Base-by-base conservation (phyloP, 2,113 vertebrate species). In the Petrocephalus zakoni region DNA sequence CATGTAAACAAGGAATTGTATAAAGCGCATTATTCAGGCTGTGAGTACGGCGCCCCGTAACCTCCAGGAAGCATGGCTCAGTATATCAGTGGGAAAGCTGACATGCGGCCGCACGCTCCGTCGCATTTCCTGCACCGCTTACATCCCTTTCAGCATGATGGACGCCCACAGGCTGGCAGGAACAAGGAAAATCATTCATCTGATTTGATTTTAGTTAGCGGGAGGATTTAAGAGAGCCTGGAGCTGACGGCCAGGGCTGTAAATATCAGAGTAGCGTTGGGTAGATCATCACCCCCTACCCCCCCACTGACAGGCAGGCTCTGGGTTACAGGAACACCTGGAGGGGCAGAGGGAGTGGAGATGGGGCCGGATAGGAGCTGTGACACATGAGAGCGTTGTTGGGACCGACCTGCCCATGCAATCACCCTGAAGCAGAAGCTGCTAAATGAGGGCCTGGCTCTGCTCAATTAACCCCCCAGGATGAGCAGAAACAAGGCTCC, bases 401-500 rank as follows among this genome's bases (percentile, higher is more conserved):
- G 52, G 78, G 86, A 91, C 87, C 85, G 90, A 88, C n/a, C 3
- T 9, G 3, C 9, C n/a, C 61, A 0, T 9, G 0, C 61, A 68
- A 10, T 13, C 9, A 13, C 61, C 61, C 61, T 46, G 86, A 90
- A 88, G 90, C 91, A 87, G 89, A 89, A 89, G 88, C 11, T 34
- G 89, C 88, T 91, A 92, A 91, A 87, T 90, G 90, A 89, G 82
- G 82, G 87, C 91, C 92, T 84, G 90, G 89, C 90, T 93, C 93
- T 91, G 91, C 90, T 92, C 91, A 93, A 94, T 95, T 94, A 94
- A 93, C 94, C 92, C 93, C 91, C 93, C 91, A 51, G 87, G 89
- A 92, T 91, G 90, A 92, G 90, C 90, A 78, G 68, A 87, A 85
- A 90, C 85, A 89, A 93, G 93, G 90, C 89, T 42, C 42, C 42